Percentiles rank a stretch among this genome's conserved stretches.
Evolutionary conservation across 2,888 invertebrate species (phyloP).

Genomic region (Endomychus coccineus): DNA sequence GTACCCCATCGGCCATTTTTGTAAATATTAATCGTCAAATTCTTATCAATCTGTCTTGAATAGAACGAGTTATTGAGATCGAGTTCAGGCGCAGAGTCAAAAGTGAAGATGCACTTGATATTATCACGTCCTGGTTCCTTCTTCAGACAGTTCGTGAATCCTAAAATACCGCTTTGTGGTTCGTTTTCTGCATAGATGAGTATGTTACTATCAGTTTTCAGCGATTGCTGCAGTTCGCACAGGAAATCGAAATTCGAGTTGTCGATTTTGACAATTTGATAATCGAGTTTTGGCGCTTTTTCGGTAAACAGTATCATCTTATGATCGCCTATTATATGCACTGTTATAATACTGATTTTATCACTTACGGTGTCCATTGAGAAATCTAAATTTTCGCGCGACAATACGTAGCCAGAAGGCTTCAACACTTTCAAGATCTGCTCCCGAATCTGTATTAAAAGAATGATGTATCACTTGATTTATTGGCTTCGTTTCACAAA

Average conservation of each 20-base stretch:
- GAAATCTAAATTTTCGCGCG: slow-evolving; percentile 50
- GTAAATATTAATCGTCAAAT: slow-evolving; percentile 71
- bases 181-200: slow-evolving; percentile 57
- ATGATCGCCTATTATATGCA: slow-evolving; percentile 47
- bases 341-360: slow-evolving; percentile 48
- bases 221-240: slow-evolving; percentile 43
- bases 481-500: no score
- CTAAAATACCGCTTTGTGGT: slow-evolving; percentile 66
- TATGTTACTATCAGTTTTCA: slow-evolving; percentile 32
- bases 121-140: slow-evolving; percentile 58
- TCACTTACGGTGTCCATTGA: slow-evolving; percentile 35
- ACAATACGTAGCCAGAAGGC: slow-evolving; percentile 53
- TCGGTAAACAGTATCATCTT: slow-evolving; percentile 47
- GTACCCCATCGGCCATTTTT: slow-evolving; percentile 53
- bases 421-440: slow-evolving; percentile 11
- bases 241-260: no score
- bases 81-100: slow-evolving; percentile 58
- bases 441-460: slow-evolving; percentile 10
- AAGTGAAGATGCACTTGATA: slow-evolving; percentile 55
- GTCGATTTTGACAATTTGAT: no score
- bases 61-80: slow-evolving; percentile 57
- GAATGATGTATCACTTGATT: no score
- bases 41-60: slow-evolving; percentile 57
- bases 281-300: not conserved
- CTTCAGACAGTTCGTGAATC: slow-evolving; percentile 80